A percentile compares a stretch with the other conserved stretches of the same genome.
phyloP scores from a whole-genome alignment of 2,888 invertebrate genomes.

The Flabesymbios commensalis region DNA sequence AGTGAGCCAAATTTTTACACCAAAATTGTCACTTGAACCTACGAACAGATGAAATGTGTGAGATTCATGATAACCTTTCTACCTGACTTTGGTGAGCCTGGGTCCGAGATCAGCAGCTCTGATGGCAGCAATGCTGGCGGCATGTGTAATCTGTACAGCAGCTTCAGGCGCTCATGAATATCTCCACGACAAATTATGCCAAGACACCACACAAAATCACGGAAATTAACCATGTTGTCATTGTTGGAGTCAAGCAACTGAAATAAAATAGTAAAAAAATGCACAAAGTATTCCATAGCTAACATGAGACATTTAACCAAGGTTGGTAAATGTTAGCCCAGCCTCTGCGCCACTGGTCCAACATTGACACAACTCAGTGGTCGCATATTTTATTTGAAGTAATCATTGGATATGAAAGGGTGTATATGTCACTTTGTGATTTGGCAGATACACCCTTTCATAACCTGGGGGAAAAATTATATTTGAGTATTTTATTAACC shows the following conservation, averaged over 20 bases:
- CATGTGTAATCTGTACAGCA: conserved; percentile 88
- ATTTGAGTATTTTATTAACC: too few species aligned
- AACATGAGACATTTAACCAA: background rate
- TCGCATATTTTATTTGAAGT: too few species aligned
- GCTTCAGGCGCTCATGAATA: conserved; percentile 77
- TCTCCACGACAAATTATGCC: conserved; percentile 83
- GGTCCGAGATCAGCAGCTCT: conserved; percentile 5
- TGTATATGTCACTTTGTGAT: too few species aligned
- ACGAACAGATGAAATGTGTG: too few species aligned
- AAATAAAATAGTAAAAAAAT: conserved; percentile 30
- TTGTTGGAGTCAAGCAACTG: conserved; percentile 86
- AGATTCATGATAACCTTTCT: too few species aligned
- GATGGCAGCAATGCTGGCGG: conserved; percentile 62
- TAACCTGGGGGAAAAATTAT: too few species aligned
- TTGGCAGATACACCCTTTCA: too few species aligned
- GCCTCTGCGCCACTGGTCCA: too few species aligned
- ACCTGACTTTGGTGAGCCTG: conserved; percentile 21
- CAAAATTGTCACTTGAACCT: too few species aligned
- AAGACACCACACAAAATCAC: conserved; percentile 78
- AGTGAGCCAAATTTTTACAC: background rate
- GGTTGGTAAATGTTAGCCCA: too few species aligned
- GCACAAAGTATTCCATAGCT: background rate
- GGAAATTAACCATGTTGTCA: conserved; percentile 85
- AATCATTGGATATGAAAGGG: too few species aligned
- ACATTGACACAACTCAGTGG: too few species aligned